Percentiles rank a stretch among this genome's conserved stretches.
Conservation (phyloP, 2,797 vertebrate species). For the Chelidonichthys spinosus region DNA sequence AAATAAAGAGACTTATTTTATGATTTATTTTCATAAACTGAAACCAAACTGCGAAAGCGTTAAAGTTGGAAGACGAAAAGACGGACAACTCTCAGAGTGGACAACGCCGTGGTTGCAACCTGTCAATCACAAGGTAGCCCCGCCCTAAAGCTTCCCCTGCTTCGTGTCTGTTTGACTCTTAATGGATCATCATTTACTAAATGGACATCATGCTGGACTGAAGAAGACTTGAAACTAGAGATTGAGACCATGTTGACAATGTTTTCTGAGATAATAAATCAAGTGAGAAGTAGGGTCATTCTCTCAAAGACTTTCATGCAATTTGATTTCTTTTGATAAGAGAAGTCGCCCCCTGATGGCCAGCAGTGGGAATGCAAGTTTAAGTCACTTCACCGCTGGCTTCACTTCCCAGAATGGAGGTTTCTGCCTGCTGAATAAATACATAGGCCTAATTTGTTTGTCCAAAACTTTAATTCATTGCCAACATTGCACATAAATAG, state of each 20-base stretch:
- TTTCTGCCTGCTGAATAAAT: neutral
- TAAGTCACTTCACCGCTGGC: neutral
- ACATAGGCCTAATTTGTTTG: neutral
- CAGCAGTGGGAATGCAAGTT: neutral
- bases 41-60: neutral
- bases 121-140: too few species aligned
- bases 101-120: too few species aligned
- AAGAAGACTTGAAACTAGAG: too few species aligned
- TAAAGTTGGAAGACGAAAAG: too few species aligned
- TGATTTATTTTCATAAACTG: too few species aligned
- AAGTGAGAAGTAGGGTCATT: neutral
- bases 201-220: too few species aligned
- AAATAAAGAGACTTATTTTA: too few species aligned
- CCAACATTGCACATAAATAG: neutral
- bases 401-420: neutral
- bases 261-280: too few species aligned
- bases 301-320: neutral
- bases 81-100: too few species aligned
- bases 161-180: neutral
- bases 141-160: neutral
- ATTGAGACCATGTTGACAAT: too few species aligned
- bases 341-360: neutral
- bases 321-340: neutral
- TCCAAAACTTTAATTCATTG: neutral
- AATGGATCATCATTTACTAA: too few species aligned